Evolutionary conservation across 2,797 vertebrate genomes (phyloP).

Genomic region (Pantherophis vulpinus): DNA sequence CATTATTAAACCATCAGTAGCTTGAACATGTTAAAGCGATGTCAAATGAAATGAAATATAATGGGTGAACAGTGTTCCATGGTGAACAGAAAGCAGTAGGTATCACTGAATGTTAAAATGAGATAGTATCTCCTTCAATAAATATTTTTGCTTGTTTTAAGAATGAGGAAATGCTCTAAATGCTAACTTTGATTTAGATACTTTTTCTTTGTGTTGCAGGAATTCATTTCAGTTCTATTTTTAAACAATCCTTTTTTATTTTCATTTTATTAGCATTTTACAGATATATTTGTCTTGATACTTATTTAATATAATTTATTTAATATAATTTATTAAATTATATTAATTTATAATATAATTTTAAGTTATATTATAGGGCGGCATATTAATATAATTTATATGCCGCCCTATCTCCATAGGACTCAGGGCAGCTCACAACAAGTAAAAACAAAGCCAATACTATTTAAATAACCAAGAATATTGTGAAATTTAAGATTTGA

Average conservation of each 20-base stretch:
- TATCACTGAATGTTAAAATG: not conserved
- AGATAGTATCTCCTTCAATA: not conserved
- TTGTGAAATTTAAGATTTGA: not conserved
- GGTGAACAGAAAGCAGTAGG: not conserved
- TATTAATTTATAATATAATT: no score
- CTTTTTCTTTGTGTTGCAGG: not conserved
- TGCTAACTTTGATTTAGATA: not conserved
- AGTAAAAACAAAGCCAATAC: no score
- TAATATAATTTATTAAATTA: no score
- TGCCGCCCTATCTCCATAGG: no score
- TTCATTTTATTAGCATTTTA: not conserved
- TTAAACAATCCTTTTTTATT: not conserved
- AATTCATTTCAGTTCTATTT: not conserved
- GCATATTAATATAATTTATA: no score
- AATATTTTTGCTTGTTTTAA: not conserved
- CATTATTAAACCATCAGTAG: not conserved
- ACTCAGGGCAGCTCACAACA: no score
- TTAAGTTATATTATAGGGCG: no score
- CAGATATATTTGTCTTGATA: not conserved
- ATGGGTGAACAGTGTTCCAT: not conserved
- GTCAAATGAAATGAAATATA: not conserved
- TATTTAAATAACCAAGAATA: not conserved
- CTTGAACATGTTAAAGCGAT: not conserved
- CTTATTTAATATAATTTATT: no score
- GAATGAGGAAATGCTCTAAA: not conserved